Base-by-base conservation (phyloP, 2,888 invertebrate genomes). In the Asteroscopus sphinx region DNA sequence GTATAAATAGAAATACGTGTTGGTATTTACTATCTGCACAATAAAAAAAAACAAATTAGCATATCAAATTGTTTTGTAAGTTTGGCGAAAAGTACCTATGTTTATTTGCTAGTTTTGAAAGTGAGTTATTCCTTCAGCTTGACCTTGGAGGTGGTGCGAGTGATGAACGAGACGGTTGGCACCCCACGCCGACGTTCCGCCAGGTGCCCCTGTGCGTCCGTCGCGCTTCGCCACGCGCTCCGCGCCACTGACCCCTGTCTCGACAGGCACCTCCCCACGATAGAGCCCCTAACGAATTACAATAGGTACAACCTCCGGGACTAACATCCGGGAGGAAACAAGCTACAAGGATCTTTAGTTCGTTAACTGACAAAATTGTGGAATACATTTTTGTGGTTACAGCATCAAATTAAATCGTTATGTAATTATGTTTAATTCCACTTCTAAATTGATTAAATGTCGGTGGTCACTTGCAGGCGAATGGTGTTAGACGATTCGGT, bases 111-210 rank as follows among this genome's bases (percentile, higher is more conserved):
- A 8, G 36, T 48, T 46, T 48, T 41, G 42, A 57, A 61, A 67
- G 51, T 58, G 52, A 57, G 16, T 33, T 48, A 35, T 30, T 63
- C 46, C 44, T 64, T 54, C 37, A 45, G 35, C 39, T 51, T 78
- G 76, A 52, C 81, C 81, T 79, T 82, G 49, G 55, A 68, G 77
- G 76, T 79, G 78, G 79, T 77, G 71, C 71, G 68, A 59, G 21
- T 21, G n/a, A n/a, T n/a, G n/a, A n/a, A n/a, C 76, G 71, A 70
- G 68, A 58, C 75, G 69, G 61, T 58, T 58, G 77, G 83, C 89
- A 88, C 88, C 86, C 87, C 76, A 69, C 76, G 73, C 62, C 64
- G 64, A 51, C 82, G 90, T 91, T 90, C 87, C 90, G 84, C 79
- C 80, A 68, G 73, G 67, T 83, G 85, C 33, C 6, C 81, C 73